Evolutionary conservation across 2,113 vertebrate species (phyloP).

Genomic region (Hippocampus zosterae): DNA sequence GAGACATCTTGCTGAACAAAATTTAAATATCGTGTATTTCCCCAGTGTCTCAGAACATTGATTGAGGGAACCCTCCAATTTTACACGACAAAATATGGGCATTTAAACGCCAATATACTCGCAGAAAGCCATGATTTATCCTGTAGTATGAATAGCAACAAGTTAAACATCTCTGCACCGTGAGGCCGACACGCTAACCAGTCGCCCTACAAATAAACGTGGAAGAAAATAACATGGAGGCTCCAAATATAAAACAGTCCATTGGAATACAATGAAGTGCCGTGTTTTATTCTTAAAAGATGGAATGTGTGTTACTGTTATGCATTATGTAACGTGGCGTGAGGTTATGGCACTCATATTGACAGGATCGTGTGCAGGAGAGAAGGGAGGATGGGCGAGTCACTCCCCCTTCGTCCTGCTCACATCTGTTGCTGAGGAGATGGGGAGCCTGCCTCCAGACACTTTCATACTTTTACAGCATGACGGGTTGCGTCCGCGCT

Average conservation of each 20-base stretch:
- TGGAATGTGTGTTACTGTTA: not conserved
- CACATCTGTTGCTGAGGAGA: constrained; percentile 55
- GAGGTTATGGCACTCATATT: constrained; percentile 15
- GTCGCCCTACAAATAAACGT: too few species aligned
- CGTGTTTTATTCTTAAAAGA: not conserved
- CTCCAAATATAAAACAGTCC: too few species aligned
- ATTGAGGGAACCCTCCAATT: too few species aligned
- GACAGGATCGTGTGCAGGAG: constrained; percentile 5
- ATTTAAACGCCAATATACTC: too few species aligned
- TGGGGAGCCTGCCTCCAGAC: constrained; percentile 50
- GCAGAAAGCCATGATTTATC: too few species aligned
- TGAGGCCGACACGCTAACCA: too few species aligned
- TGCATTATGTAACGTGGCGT: constrained; percentile 12
- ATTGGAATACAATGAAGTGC: too few species aligned
- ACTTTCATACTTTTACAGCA: constrained; percentile 29
- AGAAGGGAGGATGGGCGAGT: constrained; percentile 35
- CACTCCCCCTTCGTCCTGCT: constrained; percentile 50
- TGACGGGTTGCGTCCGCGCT: constrained; percentile 23
- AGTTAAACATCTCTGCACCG: too few species aligned
- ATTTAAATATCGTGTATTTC: not conserved
- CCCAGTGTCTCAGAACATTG: too few species aligned
- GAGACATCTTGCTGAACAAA: constrained; percentile 7
- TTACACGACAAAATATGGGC: too few species aligned
- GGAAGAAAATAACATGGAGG: too few species aligned
- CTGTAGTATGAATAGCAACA: too few species aligned